phyloP scores from a whole-genome alignment of 2,888 invertebrate species.

The Tinea pellionella region DNA sequence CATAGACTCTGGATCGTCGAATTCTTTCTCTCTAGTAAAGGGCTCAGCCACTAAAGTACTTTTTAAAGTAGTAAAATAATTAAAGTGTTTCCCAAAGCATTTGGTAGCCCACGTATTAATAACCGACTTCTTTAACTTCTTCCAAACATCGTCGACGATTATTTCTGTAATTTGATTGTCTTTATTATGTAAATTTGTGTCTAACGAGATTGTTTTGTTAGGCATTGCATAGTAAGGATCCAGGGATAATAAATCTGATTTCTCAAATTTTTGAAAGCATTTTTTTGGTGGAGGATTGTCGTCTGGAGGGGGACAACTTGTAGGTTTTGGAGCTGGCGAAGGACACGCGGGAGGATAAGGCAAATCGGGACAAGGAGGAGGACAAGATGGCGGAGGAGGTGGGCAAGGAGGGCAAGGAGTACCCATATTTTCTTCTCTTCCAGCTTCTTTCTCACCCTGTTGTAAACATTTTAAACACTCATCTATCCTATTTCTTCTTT shows the following conservation, averaged over 20 bases:
- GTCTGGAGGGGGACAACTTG: background rate
- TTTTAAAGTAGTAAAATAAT: background rate
- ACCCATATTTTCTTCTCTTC: too few species aligned
- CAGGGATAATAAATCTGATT: background rate
- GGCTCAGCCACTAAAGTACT: background rate
- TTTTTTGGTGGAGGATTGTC: constrained; percentile 2
- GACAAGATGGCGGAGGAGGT: constrained; percentile 1
- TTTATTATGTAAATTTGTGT: background rate
- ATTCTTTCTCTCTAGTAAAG: background rate
- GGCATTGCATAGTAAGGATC: background rate
- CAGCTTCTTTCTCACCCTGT: background rate
- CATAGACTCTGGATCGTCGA: too few species aligned
- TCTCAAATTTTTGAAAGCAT: background rate
- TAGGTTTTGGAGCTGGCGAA: background rate
- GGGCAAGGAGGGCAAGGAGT: background rate
- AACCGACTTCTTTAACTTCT: background rate
- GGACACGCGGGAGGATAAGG: background rate
- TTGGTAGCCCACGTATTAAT: background rate
- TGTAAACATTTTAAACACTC: background rate
- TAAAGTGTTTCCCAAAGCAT: background rate
- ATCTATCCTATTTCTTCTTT: background rate
- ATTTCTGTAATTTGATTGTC: background rate
- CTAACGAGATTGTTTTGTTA: background rate
- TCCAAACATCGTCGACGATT: background rate
- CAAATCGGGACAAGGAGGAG: background rate